A percentile compares a stretch with the other conserved stretches of the same genome.
phyloP scores from a whole-genome alignment of 2,888 invertebrate genomes.

The Polydrusus tereticollis region DNA sequence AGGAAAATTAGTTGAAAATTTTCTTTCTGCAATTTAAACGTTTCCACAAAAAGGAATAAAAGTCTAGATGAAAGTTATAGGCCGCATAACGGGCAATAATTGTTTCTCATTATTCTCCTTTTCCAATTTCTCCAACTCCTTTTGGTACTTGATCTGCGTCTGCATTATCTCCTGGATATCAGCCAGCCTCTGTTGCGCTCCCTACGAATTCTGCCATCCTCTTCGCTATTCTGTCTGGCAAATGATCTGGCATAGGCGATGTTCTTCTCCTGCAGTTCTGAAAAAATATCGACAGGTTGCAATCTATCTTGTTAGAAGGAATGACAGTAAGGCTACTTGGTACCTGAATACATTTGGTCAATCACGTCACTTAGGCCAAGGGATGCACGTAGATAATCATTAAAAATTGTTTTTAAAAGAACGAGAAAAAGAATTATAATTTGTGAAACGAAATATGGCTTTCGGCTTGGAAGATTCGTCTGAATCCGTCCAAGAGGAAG shows the following conservation, averaged over 20 bases:
- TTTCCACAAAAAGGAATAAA: too few relatives aligned
- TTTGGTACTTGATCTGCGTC: constrained; percentile 96
- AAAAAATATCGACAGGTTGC: constrained; percentile 43
- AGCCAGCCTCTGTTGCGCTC: constrained; percentile 77
- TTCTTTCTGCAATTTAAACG: too few relatives aligned
- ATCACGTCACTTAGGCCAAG: constrained; percentile 60
- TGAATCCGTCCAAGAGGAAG: too few relatives aligned
- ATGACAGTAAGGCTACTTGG: constrained; percentile 56
- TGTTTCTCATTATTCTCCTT: constrained; percentile 97
- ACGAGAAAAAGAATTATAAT: too few relatives aligned
- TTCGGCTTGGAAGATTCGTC: too few relatives aligned
- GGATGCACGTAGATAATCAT: constrained; percentile 44
- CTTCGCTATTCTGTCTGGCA: constrained; percentile 63
- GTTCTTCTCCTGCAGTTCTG: constrained; percentile 71
- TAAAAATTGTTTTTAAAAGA: constrained; percentile 28
- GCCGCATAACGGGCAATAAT: too few relatives aligned
- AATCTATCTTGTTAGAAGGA: not conserved
- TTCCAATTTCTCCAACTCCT: constrained; percentile 94
- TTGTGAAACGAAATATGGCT: too few relatives aligned
- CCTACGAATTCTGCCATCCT: constrained; percentile 70
- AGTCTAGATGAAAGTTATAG: too few relatives aligned
- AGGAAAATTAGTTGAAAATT: too few relatives aligned
- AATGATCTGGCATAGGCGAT: constrained; percentile 70
- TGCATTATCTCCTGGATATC: constrained; percentile 88
- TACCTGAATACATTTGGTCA: constrained; percentile 71